Base-by-base conservation (phyloP, 2,797 vertebrate genomes). In the Coreius guichenoti region DNA sequence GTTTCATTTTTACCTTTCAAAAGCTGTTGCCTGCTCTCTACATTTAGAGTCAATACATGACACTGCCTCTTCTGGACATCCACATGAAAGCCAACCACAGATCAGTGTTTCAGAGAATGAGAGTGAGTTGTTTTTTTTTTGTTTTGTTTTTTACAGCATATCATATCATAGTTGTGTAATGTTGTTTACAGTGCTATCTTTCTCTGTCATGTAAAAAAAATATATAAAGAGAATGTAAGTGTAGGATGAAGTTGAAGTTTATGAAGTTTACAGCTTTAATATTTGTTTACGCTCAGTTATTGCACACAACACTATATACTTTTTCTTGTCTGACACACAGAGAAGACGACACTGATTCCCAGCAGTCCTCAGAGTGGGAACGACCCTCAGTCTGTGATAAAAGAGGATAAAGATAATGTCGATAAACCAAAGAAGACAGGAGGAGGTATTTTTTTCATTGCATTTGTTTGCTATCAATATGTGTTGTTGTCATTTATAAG, bases 371-470 rank as follows among this genome's bases (percentile, higher is more conserved):
- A 26, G 19, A 45, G 3, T 4, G 1, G 12, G 9, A 70, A 14
- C 1, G 11, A 7, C 3, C 21, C 4, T n/a, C 19, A 13, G 7
- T 11, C 39, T 29, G 1, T 0, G 1, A 79, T 0, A 29, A 3
- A n/a, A 21, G 14, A 0, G n/a, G 39, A 43, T 36, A 6, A 36
- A 36, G 13, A 19, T 3, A 0, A 23, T 0, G 5, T 3, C 8
- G 3, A 1, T 11, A 2, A 73, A 49, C 29, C 11, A 33, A 17
- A 31, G 11, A 3, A 4, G 8, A 33, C 1, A 23, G 3, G 8
- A 36, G 4, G 11, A 70, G 47, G 54, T 21, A 2, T 21, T 58
- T 58, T 58, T 58, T 58, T 21, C 31, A 39, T 36, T 69, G 8
- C 8, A 65, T 4, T 49, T 49, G 47, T 51, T 16, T 49, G 4